Conservation (phyloP, 2,113 vertebrate species). For the Protomyctophum bolini region DNA sequence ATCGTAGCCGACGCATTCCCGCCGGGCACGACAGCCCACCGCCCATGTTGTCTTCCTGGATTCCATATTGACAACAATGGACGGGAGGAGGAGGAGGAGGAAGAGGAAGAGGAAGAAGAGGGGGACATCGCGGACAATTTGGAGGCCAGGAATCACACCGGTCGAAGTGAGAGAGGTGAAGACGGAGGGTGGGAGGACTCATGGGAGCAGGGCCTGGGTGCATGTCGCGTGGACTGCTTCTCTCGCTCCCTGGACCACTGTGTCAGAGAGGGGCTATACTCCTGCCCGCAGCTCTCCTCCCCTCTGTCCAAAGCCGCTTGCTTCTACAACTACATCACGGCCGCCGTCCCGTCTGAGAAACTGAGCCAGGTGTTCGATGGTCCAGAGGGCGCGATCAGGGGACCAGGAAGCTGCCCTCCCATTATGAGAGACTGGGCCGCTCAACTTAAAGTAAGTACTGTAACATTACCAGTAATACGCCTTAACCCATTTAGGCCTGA, state of each 20-base stretch:
- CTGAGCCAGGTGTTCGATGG: constrained; percentile 76
- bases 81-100: constrained; percentile 47
- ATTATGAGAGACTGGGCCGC: constrained; percentile 71
- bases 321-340: constrained; percentile 80
- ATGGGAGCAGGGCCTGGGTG: constrained; percentile 73
- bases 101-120: constrained; percentile 49
- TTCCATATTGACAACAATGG: constrained; percentile 58
- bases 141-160: constrained; percentile 49
- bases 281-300: constrained; percentile 71
- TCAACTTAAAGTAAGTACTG: constrained; percentile 73
- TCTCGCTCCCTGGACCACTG: constrained; percentile 77
- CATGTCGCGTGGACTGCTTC: constrained; percentile 79
- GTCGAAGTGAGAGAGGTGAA: constrained; percentile 37
- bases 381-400: constrained; percentile 41
- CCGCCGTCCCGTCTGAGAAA: constrained; percentile 80
- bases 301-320: constrained; percentile 75
- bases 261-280: constrained; percentile 72
- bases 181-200: constrained; percentile 64
- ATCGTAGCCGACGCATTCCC: constrained; percentile 72
- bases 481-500: too few species aligned
- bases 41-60: constrained; percentile 72
- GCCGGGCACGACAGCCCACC: constrained; percentile 46
- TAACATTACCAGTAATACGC: not conserved
- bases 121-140: constrained; percentile 25
- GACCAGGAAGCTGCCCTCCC: constrained; percentile 24